Percentiles rank a stretch among this genome's conserved stretches.
These are phyloP conservation scores for Chesias legatella DNA, from an alignment of 2,888 invertebrate species.

Conservation along the genomic window DNA sequence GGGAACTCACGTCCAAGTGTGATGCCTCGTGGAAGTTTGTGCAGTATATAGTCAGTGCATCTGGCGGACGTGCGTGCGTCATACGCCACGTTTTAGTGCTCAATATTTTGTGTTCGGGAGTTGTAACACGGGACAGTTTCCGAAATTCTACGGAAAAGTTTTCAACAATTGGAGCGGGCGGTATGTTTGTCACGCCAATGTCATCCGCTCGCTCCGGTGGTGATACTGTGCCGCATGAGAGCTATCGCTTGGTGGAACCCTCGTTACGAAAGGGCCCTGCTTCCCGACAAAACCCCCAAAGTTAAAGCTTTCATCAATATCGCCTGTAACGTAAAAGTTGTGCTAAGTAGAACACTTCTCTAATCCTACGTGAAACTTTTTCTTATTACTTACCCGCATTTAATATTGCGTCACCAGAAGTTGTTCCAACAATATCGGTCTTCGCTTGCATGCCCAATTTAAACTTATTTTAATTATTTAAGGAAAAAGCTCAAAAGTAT, in stretches of 20 bases:
- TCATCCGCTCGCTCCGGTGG: constrained; percentile 49
- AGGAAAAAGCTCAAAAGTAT: no score
- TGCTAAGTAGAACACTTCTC: constrained; percentile 55
- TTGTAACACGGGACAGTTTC: constrained; percentile 53
- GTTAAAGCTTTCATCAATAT: constrained; percentile 60
- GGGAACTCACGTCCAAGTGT: constrained; percentile 71
- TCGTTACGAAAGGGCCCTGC: constrained; percentile 44
- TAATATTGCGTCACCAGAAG: constrained; percentile 39
- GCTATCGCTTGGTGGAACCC: constrained; percentile 56
- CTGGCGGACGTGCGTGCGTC: constrained; percentile 48
- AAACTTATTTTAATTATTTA: no score
- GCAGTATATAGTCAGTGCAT: constrained; percentile 63
- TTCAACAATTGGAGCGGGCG: constrained; percentile 55
- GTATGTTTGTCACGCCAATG: constrained; percentile 45
- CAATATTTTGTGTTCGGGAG: constrained; percentile 55
- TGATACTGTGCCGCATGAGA: constrained; percentile 55
- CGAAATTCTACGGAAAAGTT: constrained; percentile 72
- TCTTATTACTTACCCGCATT: constrained; percentile 43
- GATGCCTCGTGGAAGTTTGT: constrained; percentile 75
- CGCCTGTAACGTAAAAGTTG: constrained; percentile 62
- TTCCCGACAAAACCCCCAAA: constrained; percentile 43
- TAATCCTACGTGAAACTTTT: constrained; percentile 58
- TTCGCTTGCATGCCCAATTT: background rate
- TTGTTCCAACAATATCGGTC: constrained; percentile 21
- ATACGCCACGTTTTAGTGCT: constrained; percentile 43